Evolutionary conservation across 2,797 vertebrate species (phyloP).

Genomic region (Falco concolor): DNA sequence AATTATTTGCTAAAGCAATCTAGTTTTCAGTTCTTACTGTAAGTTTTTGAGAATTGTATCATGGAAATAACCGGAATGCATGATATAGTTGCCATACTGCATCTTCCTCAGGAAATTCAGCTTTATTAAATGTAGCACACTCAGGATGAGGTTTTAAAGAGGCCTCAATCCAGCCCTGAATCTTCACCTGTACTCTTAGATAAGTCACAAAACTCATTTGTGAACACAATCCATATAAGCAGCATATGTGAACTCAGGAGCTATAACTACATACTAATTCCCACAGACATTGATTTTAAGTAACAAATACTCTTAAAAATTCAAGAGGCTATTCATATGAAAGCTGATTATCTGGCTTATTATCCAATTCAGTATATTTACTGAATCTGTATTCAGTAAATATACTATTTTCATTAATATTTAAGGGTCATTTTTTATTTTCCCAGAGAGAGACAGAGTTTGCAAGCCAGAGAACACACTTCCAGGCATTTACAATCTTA

Average conservation of each 20-base stretch:
- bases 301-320: not conserved
- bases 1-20: not conserved
- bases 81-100: not conserved
- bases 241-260: not conserved
- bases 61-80: not conserved
- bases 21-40: not conserved
- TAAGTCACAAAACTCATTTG: not conserved
- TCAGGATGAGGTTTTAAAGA: not conserved
- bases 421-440: not conserved
- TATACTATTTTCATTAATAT: not conserved
- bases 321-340: not conserved
- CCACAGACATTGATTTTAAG: not conserved
- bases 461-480: not conserved
- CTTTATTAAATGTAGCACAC: not conserved
- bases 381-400: not conserved
- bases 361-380: not conserved
- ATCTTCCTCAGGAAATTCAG: not conserved
- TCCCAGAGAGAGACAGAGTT: not conserved
- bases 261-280: not conserved
- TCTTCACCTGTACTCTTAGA: not conserved
- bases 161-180: not conserved
- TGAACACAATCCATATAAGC: not conserved
- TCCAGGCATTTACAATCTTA: not conserved
- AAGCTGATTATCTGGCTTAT: not conserved
- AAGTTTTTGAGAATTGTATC: not conserved